Evolutionary conservation across 2,113 vertebrate genomes (phyloP), one percentile per base, ranked within the genome.

Genomic region (Nesogale talazaci): DNA sequence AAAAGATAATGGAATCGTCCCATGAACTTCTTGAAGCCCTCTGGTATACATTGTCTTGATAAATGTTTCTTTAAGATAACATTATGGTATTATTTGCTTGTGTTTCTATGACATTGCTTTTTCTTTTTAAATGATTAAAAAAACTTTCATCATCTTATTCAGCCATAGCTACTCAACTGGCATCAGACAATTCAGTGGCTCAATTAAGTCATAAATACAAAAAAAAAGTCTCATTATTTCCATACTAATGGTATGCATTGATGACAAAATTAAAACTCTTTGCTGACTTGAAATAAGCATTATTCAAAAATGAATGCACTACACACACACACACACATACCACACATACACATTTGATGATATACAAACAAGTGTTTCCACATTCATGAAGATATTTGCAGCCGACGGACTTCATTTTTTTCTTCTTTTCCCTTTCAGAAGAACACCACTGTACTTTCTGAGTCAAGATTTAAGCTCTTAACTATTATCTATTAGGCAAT

Each of bases 281-380:
- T 90, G 83, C 70, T 94, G 76, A n/a, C 86, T 96, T 85, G 16
- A 34, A 31, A 95, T 92, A 93, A 72, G 83, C 29, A 10, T 92
- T 94, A 94, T 89, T 97, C 94, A 90, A 95, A 95, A 96, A 92
- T 65, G 20, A 46, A 31, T 19, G 74, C 22, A 10, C n/a, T 11
- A 52, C 46, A 46, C 10, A 52, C 46, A 52, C 46, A 52, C 46
- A n/a, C 29, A 11, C 36, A 34, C 38, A 40, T 23, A 52, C 29
- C 38, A 40, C 38, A 52, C 29, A 52, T n/a, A 92, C 1, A 1
- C 10, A 40, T n/a, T n/a, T 92, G 72, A 93, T 70, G 95, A 94
- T 96, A 95, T 89, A 89, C 59, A 94, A 97, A 95, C 74, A 95
- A 96, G 77, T 75, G 75, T 96, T 94, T 94, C 83, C 61, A 34